Conservation (phyloP, 2,797 vertebrate species). For the Thalassophryne amazonica region DNA sequence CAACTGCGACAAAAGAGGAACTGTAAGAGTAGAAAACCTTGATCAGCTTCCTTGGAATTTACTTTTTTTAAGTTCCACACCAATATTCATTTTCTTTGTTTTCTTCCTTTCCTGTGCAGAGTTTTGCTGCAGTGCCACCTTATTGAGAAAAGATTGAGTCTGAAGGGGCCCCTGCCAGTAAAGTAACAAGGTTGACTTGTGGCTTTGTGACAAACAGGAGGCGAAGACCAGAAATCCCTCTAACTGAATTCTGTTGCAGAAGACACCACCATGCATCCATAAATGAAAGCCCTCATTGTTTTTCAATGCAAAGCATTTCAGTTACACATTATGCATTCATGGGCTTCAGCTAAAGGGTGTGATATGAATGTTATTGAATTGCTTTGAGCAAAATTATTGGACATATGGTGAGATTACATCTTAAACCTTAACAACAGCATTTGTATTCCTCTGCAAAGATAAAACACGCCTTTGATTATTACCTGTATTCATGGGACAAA, state of each 20-base stretch:
- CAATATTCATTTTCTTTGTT: no score
- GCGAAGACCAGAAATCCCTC: no score
- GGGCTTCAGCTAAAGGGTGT: slow-evolving; percentile 15
- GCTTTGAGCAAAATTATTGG: slow-evolving; percentile 21
- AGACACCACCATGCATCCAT: neutral
- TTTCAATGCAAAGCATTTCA: slow-evolving; percentile 18
- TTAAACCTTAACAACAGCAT: slow-evolving; percentile 32
- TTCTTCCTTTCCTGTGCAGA: no score
- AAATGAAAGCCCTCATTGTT: slow-evolving; percentile 18
- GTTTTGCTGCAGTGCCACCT: no score
- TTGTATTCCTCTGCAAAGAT: slow-evolving; percentile 19
- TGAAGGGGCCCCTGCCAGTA: no score
- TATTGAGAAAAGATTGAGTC: no score
- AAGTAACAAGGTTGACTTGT: no score
- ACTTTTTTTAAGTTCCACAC: no score
- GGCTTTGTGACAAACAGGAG: no score
- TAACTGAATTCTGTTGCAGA: neutral
- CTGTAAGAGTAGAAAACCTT: no score
- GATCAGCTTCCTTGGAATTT: no score
- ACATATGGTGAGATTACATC: slow-evolving; percentile 16
- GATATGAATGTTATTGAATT: slow-evolving; percentile 29
- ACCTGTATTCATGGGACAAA: neutral
- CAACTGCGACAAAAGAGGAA: no score
- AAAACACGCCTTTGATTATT: slow-evolving; percentile 13
- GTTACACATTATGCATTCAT: slow-evolving; percentile 17